Evolutionary conservation across 2,888 invertebrate genomes (phyloP).

Genomic region (Spicauda simplicius): DNA sequence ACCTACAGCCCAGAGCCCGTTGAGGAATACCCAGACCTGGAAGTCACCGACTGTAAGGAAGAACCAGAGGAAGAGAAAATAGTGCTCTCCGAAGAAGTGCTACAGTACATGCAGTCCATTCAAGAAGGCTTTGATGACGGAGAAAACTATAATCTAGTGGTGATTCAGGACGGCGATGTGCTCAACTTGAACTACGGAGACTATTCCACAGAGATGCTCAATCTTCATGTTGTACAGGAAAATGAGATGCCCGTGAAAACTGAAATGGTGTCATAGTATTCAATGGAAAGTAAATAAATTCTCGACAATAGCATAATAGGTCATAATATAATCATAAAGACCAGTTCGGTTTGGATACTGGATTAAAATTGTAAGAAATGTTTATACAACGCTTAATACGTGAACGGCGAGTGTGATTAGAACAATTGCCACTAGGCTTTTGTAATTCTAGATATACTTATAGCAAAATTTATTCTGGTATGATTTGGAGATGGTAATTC

Average conservation of each 20-base stretch:
- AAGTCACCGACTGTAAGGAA: neutral
- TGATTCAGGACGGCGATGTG: constrained; percentile 14
- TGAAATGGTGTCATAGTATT: neutral
- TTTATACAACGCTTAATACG: no score
- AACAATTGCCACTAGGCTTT: no score
- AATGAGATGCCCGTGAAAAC: neutral
- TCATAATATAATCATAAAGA: no score
- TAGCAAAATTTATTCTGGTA: no score
- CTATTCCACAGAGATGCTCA: neutral
- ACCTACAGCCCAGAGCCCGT: neutral
- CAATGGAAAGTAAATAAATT: neutral
- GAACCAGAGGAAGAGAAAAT: neutral
- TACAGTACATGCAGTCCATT: constrained; percentile 7
- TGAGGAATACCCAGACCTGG: neutral
- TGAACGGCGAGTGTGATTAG: no score
- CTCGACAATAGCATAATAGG: no score
- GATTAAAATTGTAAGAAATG: no score
- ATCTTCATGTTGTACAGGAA: neutral
- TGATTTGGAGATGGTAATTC: no score
- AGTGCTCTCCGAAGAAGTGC: constrained; percentile 17
- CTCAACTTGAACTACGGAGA: constrained; percentile 1
- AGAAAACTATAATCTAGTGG: constrained; percentile 12
- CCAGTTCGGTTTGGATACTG: no score
- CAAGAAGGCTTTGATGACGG: constrained; percentile 11
- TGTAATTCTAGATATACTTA: no score